Percentiles rank a stretch among this genome's conserved stretches.
These are phyloP conservation scores for Tilapia sparmanii DNA, from an alignment of 2,113 vertebrate genomes.

Conservation along the genomic window DNA sequence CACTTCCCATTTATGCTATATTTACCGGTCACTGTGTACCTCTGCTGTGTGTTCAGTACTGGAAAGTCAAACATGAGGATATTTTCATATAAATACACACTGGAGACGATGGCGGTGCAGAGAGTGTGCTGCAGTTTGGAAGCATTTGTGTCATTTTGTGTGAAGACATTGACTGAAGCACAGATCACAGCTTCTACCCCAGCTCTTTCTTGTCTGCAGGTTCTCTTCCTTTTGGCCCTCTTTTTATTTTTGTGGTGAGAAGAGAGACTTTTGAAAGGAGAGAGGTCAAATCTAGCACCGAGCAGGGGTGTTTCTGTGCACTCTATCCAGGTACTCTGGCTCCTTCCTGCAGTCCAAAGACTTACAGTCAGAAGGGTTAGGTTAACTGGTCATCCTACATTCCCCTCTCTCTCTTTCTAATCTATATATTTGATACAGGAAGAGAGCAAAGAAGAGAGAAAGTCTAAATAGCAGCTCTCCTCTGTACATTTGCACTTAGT, in stretches of 20 bases:
- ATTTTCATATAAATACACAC: conserved; percentile 61
- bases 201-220: background rate
- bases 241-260: background rate
- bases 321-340: background rate
- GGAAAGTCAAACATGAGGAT: conserved; percentile 60
- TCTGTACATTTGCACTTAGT: background rate
- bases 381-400: background rate
- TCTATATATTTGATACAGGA: background rate
- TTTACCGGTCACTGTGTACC: conserved; percentile 60
- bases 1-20: conserved; percentile 43
- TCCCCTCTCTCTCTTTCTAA: background rate
- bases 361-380: background rate
- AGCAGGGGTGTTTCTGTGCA: background rate
- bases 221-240: background rate
- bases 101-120: conserved; percentile 8
- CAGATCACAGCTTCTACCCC: background rate
- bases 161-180: background rate
- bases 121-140: background rate
- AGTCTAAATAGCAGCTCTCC: background rate
- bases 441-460: background rate
- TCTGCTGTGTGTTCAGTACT: conserved; percentile 48
- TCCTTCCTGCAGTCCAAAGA: background rate
- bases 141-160: background rate
- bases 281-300: background rate
- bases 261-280: background rate